phyloP scores from a whole-genome alignment of 1,140 invertebrate genomes.

The Trinorchestia longiramus region DNA sequence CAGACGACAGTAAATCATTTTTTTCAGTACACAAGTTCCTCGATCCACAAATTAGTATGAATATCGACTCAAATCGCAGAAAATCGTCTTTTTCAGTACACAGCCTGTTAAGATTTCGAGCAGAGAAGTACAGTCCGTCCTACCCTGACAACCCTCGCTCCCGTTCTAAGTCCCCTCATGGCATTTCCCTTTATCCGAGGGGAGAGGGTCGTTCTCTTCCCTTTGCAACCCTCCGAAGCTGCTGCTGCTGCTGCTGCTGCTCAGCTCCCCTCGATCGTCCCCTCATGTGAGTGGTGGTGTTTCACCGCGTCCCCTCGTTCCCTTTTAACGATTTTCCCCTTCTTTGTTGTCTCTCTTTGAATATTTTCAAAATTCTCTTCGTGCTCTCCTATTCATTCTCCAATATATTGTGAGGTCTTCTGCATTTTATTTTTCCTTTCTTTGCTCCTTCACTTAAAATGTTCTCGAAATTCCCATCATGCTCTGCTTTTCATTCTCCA shows the following conservation, averaged over 20 bases:
- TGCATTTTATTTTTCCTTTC: too few species aligned
- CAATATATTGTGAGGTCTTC: not conserved
- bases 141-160: conserved; percentile 46
- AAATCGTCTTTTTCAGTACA: not conserved
- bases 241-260: conserved; percentile 14
- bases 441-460: too few species aligned
- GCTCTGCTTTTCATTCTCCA: not conserved
- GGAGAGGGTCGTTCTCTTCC: conserved; percentile 9
- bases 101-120: not conserved
- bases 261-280: conserved; percentile 30
- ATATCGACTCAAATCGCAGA: not conserved
- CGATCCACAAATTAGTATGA: not conserved
- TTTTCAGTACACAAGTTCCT: not conserved
- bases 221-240: not conserved
- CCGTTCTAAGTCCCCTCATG: conserved; percentile 51
- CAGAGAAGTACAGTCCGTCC: conserved; percentile 47
- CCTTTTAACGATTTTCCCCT: conserved; percentile 31
- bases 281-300: conserved; percentile 12
- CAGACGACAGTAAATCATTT: not conserved
- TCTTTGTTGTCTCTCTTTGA: not conserved
- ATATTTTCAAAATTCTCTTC: not conserved
- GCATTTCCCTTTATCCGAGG: conserved; percentile 52
- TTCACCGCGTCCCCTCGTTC: not conserved
- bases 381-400: not conserved
- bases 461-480: not conserved